A percentile compares a stretch with the other conserved stretches of the same genome.
Evolutionary conservation across 2,797 vertebrate genomes (phyloP).

Genomic region (Scolopax rusticola): DNA sequence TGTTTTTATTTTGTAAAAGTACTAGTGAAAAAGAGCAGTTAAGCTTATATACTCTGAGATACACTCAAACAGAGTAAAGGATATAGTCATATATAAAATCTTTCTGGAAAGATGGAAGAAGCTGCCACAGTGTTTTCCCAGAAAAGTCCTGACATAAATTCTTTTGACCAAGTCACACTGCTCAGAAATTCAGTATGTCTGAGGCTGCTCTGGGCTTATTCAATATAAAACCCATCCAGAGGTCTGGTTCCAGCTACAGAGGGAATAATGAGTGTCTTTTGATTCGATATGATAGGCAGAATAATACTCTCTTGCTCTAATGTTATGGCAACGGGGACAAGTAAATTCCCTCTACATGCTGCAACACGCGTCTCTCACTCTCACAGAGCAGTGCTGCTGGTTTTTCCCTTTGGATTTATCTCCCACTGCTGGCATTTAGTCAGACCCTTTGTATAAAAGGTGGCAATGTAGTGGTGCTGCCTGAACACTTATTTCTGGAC

Average conservation of each 20-base stretch:
- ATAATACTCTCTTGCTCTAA: not conserved
- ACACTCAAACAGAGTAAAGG: not conserved
- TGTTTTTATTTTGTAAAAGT: not conserved
- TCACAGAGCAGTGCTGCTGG: not conserved
- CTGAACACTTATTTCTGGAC: not conserved
- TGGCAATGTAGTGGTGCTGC: not conserved
- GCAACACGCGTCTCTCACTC: not conserved
- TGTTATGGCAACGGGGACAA: not conserved
- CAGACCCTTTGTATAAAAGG: not conserved
- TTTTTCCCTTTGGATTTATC: not conserved
- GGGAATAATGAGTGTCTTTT: not conserved
- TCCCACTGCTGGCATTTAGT: not conserved
- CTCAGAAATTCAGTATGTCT: conserved; percentile 15
- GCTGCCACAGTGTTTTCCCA: not conserved
- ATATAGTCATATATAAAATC: not conserved
- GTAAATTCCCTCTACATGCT: not conserved
- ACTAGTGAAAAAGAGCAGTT: not conserved
- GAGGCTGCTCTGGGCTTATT: not conserved
- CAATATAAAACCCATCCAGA: not conserved
- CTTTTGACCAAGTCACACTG: not conserved
- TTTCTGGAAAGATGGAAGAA: not conserved
- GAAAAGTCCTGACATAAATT: not conserved
- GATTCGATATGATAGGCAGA: not conserved
- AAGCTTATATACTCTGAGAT: not conserved
- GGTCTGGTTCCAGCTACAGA: not conserved